phyloP scores from a whole-genome alignment of 2,797 vertebrate species.

The Darevskia mixta region DNA sequence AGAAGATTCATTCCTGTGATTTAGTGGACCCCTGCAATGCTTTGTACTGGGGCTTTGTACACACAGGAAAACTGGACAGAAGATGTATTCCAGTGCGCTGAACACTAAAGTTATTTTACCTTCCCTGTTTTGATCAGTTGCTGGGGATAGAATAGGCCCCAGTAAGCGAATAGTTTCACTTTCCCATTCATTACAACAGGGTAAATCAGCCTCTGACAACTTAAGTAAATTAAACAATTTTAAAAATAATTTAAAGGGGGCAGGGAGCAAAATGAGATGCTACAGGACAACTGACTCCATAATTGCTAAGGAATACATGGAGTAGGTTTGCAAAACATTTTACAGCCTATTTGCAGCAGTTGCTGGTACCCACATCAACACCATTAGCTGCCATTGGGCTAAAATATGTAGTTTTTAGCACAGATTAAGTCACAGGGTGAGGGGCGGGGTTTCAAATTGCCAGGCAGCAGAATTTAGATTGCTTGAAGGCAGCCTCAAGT shows the following conservation, averaged over 20 bases:
- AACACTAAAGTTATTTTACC: not conserved
- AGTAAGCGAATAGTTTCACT: not conserved
- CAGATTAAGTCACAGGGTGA: conserved; percentile 2
- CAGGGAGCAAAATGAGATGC: not conserved
- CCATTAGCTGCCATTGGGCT: conserved; percentile 17
- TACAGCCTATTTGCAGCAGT: no score
- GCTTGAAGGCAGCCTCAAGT: not conserved
- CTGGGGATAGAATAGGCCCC: not conserved
- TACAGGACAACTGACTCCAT: not conserved
- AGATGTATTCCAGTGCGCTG: no score
- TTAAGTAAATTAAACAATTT: not conserved
- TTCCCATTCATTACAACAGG: not conserved
- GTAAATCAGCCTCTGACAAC: not conserved
- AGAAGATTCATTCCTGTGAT: not conserved
- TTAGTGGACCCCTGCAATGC: not conserved
- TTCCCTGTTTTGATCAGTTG: not conserved
- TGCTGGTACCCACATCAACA: no score
- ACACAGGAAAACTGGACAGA: not conserved
- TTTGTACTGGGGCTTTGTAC: not conserved
- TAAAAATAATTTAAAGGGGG: not conserved
- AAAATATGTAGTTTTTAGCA: conserved; percentile 27
- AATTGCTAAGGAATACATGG: no score
- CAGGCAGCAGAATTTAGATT: not conserved
- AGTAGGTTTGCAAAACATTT: no score
- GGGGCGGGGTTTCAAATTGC: not conserved